Percentiles rank a stretch among this genome's conserved stretches.
Evolutionary conservation across 2,888 invertebrate species (phyloP).

Genomic region (Trichogramma dendrolimi): DNA sequence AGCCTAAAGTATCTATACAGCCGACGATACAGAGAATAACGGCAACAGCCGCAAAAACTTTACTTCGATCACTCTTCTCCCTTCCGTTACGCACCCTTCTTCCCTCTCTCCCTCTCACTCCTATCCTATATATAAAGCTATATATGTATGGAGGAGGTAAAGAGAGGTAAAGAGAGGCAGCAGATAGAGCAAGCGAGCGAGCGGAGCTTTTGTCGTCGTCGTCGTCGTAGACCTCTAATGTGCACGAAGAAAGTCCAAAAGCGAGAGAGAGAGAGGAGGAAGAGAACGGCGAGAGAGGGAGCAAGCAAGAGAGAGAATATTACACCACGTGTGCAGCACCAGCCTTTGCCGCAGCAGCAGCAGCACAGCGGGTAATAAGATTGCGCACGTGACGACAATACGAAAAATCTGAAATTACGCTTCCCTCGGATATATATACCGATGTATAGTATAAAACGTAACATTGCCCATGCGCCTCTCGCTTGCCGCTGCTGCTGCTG

Average conservation of each 20-base stretch:
- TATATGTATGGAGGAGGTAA: too few species aligned
- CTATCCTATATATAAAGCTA: too few species aligned
- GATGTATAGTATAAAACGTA: too few species aligned
- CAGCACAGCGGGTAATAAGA: constrained; percentile 42
- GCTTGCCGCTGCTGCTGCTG: constrained; percentile 14
- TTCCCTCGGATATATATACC: constrained; percentile 14
- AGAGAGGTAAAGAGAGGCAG: not conserved
- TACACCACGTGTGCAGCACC: constrained; percentile 45
- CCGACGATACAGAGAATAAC: too few species aligned
- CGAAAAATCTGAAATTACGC: constrained; percentile 40
- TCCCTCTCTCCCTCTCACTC: too few species aligned
- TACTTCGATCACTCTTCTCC: too few species aligned
- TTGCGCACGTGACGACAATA: constrained; percentile 50
- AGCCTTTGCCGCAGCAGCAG: too few species aligned
- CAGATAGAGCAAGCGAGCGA: not conserved
- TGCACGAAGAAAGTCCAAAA: not conserved
- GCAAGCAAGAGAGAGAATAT: constrained; percentile 42
- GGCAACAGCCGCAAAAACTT: too few species aligned
- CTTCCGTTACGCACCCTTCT: too few species aligned
- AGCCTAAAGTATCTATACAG: too few species aligned
- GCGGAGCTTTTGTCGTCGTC: not conserved
- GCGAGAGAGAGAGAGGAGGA: constrained; percentile 2
- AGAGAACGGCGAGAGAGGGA: constrained; percentile 29
- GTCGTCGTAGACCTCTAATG: constrained; percentile 12
- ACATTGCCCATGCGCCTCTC: not conserved